Evolutionary conservation across 2,888 invertebrate genomes (phyloP).

Genomic region (Mactromeris polynyma): DNA sequence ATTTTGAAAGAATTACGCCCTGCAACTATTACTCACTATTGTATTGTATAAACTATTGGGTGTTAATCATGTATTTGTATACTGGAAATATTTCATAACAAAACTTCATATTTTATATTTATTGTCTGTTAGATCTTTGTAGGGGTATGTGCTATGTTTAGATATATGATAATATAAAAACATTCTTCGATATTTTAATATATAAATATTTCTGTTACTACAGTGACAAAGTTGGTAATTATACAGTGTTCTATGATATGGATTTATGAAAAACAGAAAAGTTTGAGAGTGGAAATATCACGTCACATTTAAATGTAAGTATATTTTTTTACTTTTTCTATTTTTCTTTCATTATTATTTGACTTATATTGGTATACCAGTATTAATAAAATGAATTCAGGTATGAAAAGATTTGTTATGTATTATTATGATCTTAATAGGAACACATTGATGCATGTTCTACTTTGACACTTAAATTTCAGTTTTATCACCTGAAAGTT

Average conservation of each 20-base stretch:
- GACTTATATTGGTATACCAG: no score
- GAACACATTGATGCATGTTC: no score
- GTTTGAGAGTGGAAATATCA: neutral
- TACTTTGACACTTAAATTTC: no score
- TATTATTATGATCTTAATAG: no score
- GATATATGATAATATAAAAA: neutral
- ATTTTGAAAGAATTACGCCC: neutral
- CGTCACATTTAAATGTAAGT: neutral
- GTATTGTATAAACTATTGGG: neutral
- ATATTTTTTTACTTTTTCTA: neutral
- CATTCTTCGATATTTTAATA: neutral
- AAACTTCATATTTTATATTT: neutral
- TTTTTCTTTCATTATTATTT: neutral
- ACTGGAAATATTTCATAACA: neutral
- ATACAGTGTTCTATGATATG: neutral
- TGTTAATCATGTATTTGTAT: neutral
- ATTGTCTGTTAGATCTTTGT: neutral
- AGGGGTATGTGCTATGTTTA: neutral
- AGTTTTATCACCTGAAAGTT: no score
- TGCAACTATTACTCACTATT: slow-evolving; percentile 7
- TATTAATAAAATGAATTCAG: no score
- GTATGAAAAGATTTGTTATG: no score
- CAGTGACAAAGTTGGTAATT: neutral
- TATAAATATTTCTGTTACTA: neutral
- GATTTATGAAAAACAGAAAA: neutral